A percentile compares a stretch with the other conserved stretches of the same genome.
phyloP scores from a whole-genome alignment of 2,888 invertebrate genomes.

The Eupithecia subfuscata region DNA sequence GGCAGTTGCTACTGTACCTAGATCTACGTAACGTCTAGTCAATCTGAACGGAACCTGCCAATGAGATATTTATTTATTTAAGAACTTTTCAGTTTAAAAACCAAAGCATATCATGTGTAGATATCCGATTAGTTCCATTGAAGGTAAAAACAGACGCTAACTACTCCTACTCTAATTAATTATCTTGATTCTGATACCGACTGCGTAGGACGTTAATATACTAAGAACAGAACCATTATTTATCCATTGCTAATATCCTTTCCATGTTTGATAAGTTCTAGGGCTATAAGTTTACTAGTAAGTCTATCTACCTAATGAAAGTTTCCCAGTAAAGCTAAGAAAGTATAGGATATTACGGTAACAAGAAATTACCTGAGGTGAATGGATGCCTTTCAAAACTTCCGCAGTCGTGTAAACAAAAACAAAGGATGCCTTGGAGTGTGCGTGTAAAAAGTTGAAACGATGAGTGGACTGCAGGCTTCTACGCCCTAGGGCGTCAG shows the following conservation, averaged over 20 bases:
- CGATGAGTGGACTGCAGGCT: slow-evolving; percentile 57
- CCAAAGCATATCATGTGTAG: no score
- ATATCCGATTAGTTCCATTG: not conserved
- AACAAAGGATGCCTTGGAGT: slow-evolving; percentile 52
- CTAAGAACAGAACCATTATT: not conserved
- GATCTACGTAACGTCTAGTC: not conserved
- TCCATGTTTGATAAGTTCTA: not conserved
- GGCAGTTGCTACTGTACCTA: not conserved
- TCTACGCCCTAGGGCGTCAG: slow-evolving; percentile 54
- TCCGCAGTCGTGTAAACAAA: slow-evolving; percentile 44
- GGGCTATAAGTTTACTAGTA: not conserved
- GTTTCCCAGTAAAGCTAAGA: not conserved
- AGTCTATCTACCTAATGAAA: not conserved
- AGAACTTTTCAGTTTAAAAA: no score
- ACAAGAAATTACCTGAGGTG: slow-evolving; percentile 29
- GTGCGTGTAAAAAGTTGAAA: slow-evolving; percentile 48
- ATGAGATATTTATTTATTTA: not conserved
- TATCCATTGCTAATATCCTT: slow-evolving; percentile 4
- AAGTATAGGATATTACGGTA: not conserved
- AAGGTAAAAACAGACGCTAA: not conserved
- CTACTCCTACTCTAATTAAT: not conserved
- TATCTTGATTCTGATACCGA: not conserved
- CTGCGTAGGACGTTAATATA: not conserved
- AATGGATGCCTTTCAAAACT: not conserved
- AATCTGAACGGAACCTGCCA: not conserved